Evolutionary conservation across 2,888 invertebrate genomes (phyloP).

Genomic region (Cataglyphis livida): DNA sequence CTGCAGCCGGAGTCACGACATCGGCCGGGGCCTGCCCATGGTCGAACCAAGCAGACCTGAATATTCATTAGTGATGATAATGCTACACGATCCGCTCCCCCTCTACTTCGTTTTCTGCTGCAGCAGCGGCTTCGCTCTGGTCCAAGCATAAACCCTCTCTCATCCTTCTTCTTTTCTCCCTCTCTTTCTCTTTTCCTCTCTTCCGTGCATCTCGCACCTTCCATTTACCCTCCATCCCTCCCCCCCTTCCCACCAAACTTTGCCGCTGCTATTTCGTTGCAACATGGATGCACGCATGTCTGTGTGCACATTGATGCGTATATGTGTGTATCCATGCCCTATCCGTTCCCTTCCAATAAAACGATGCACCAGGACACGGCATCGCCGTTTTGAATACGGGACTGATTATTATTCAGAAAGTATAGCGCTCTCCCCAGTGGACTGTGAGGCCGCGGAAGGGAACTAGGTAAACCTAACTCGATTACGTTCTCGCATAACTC

Average conservation of each 20-base stretch:
- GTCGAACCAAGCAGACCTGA: slow-evolving; percentile 80
- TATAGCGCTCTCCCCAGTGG: slow-evolving; percentile 74
- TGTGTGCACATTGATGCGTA: slow-evolving; percentile 4
- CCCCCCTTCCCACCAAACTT: not conserved
- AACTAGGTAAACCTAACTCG: slow-evolving; percentile 72
- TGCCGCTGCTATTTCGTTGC: slow-evolving; percentile 40
- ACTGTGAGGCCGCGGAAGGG: slow-evolving; percentile 49
- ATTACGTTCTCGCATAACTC: slow-evolving; percentile 74
- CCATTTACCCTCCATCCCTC: slow-evolving; percentile 41
- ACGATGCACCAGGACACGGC: slow-evolving; percentile 10
- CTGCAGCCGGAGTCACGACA: slow-evolving; percentile 75
- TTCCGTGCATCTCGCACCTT: slow-evolving; percentile 52
- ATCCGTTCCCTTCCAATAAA: slow-evolving; percentile 48
- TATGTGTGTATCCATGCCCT: slow-evolving; percentile 8
- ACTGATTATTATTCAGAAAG: slow-evolving; percentile 76
- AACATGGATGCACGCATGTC: slow-evolving; percentile 45
- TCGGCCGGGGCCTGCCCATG: slow-evolving; percentile 74
- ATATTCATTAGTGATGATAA: slow-evolving; percentile 83
- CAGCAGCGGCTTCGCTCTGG: slow-evolving; percentile 42
- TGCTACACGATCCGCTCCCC: slow-evolving; percentile 74
- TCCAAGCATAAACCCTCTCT: slow-evolving; percentile 16
- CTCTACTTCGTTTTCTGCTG: slow-evolving; percentile 43
- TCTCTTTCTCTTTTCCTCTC: slow-evolving; percentile 55
- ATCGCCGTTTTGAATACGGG: slow-evolving; percentile 72
- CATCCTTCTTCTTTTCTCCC: not conserved